Evolutionary conservation across 2,888 invertebrate species (phyloP), one percentile per base, ranked within the genome.

Genomic region (Opisthograptis luteolata): DNA sequence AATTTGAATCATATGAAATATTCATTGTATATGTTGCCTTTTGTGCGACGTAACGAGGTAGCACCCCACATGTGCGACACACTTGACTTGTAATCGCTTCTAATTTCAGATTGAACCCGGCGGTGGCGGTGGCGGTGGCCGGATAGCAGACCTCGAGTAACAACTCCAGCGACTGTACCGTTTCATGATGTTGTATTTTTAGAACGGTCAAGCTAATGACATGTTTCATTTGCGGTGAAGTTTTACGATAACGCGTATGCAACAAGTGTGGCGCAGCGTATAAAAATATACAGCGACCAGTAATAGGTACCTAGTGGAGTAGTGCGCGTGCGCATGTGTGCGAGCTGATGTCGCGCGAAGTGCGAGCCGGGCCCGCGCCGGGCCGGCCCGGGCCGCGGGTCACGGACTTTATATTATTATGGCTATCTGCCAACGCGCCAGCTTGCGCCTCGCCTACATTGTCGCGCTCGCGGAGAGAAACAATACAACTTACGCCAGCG

Each of bases 201-300:
- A 48, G 47, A 35, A 13, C 41, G 47, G 41, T 35, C 47, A 27
- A 46, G 37, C 42, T 25, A 48, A 41, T 48, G 36, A 42, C 31
- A 42, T 30, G 27, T 35, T 48, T 36, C 35, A 36, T 48, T 41
- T 31, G 47, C 41, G 36, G 20, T 36, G 47, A 47, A 42, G 25
- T 42, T 42, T 32, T 42, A 31, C 32, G 42, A 37, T 27, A 37
- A 37, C 36, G 14, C 22, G 32, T 41, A 41, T 41, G 37, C 42
- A 42, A 10, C 24, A 25, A 25, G 45, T 27, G 37, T 14, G 10
- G 22, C 22, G 24, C 15, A 25, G 22, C 22, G 14, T 8, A n/a
- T 31, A 17, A 13, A 7, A 7, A 3, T 9, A 25, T 13, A 10
- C 12, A n/a, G 20, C 27, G 19, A 3, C 7, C 2, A 20, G 15